Evolutionary conservation across 2,888 invertebrate species (phyloP), one percentile per base, ranked within the genome.

Genomic region (Myopa tessellatipennis): DNA sequence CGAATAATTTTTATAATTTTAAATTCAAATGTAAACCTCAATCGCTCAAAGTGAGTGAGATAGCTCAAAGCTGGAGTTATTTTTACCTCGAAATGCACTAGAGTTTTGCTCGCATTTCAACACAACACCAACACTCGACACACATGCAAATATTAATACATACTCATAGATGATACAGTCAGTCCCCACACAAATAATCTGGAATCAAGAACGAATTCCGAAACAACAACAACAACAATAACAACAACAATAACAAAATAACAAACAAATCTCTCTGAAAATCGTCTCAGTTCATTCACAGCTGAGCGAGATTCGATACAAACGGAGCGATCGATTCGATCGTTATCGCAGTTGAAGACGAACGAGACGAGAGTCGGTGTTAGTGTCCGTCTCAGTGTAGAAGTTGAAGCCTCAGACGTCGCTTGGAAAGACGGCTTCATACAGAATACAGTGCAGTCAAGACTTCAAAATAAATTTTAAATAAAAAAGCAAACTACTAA

Each of bases 281-380:
- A 58, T 67, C 38, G 61, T 72, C 67, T 65, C 60, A 72, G 63
- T 67, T 77, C 58, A 77, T 72, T 71, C 71, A 60, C 72, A 72
- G 63, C 26, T 70, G 69, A 45, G 45, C 45, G 45, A 71, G 77
- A 40, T 68, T 72, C 63, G 67, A 58, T 12, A 18, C 70, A 36
- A 61, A 76, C 45, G 60, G 58, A 34, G 52, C 60, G 10, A 50
- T 67, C 76, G 69, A 52, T 61, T 26, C 40, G 76, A 76, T 76
- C 70, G 76, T 76, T 76, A 76, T 76, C 76, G 61, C 75, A 68
- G 55, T 58, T n/a, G 26, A 45, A 71, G 71, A 58, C 18, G 26
- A 52, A 50, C 50, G 26, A 36, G 50, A 26, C 26, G 50, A 8
- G 69, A 45, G 60, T 61, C 61, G 18, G 61, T 7, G 58, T 58